phyloP scores from a whole-genome alignment of 53 echinoderm and acorn worm species.

The Apostichopus leukothele region DNA sequence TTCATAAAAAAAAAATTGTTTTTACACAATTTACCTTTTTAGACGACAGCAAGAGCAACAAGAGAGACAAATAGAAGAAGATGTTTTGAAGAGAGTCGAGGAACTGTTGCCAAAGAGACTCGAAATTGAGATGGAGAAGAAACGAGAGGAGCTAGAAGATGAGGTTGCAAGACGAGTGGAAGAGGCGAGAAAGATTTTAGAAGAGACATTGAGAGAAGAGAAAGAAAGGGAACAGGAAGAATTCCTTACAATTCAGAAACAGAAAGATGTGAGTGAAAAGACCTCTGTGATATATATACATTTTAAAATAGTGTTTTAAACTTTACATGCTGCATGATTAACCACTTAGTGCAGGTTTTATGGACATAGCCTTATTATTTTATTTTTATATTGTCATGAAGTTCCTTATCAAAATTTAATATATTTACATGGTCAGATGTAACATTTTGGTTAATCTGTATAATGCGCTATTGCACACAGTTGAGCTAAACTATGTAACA shows the following conservation, averaged over 20 bases:
- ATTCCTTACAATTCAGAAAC: slow-evolving; percentile 75
- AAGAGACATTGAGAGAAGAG: slow-evolving; percentile 82
- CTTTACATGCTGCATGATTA: too few species aligned
- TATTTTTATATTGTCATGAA: too few species aligned
- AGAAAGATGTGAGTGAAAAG: slow-evolving; percentile 74
- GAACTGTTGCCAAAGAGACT: slow-evolving; percentile 93
- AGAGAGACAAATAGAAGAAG: slow-evolving; percentile 88
- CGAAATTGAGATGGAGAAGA: slow-evolving; percentile 89
- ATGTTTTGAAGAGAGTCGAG: slow-evolving; percentile 87
- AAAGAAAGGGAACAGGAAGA: slow-evolving; percentile 69
- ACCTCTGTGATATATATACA: not conserved
- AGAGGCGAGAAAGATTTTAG: slow-evolving; percentile 86
- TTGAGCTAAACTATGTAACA: too few species aligned
- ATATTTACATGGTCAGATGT: too few species aligned
- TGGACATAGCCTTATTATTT: too few species aligned
- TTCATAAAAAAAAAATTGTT: not conserved
- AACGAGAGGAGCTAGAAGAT: slow-evolving; percentile 91
- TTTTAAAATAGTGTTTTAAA: too few species aligned
- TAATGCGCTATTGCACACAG: too few species aligned
- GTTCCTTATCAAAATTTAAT: too few species aligned
- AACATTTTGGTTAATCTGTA: too few species aligned
- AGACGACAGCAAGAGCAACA: slow-evolving; percentile 94
- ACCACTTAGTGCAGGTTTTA: not conserved
- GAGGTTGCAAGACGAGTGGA: slow-evolving; percentile 91
- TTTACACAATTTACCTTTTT: not conserved